Evolutionary conservation across 2,888 invertebrate genomes (phyloP).

Genomic region (Epistrophella euchroma): DNA sequence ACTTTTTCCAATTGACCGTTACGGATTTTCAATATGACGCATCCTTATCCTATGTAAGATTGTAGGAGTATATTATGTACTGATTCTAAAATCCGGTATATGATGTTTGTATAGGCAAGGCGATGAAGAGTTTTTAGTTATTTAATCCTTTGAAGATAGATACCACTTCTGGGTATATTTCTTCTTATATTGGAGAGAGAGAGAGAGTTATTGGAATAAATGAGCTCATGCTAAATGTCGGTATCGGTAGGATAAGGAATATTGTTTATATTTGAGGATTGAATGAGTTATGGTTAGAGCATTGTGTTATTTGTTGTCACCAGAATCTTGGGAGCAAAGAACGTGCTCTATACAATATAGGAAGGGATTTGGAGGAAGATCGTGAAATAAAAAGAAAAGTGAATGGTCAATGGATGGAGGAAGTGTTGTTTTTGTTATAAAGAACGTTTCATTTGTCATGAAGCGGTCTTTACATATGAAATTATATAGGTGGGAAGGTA

Average conservation of each 20-base stretch:
- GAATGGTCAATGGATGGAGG: conserved; percentile 15
- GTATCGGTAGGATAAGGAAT: conserved; percentile 4
- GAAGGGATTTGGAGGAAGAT: conserved; percentile 13
- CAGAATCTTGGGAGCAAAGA: conserved; percentile 13
- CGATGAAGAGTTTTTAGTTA: conserved; percentile 35
- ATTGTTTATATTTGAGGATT: conserved; percentile 52
- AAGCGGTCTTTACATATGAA: too few species aligned
- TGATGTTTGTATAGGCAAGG: not conserved
- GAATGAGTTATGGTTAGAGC: conserved; percentile 54
- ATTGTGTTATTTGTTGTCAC: conserved; percentile 41
- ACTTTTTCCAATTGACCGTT: conserved; percentile 70
- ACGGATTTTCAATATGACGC: conserved; percentile 39
- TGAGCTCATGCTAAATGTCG: conserved; percentile 46
- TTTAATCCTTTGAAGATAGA: conserved; percentile 55
- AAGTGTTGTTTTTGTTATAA: conserved; percentile 1
- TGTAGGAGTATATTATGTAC: conserved; percentile 34
- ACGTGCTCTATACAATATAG: conserved; percentile 28
- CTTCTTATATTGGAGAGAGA: not conserved
- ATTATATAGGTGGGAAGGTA: too few species aligned
- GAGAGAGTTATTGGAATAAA: not conserved
- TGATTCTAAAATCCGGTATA: conserved; percentile 2
- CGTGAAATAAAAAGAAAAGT: not conserved
- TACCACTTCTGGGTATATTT: conserved; percentile 55
- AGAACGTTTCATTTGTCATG: too few species aligned
- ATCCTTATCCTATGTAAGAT: conserved; percentile 21